A percentile compares a stretch with the other conserved stretches of the same genome.
Evolutionary conservation across 2,888 invertebrate species (phyloP).

Genomic region (Acanthacorydalis orientalis): DNA sequence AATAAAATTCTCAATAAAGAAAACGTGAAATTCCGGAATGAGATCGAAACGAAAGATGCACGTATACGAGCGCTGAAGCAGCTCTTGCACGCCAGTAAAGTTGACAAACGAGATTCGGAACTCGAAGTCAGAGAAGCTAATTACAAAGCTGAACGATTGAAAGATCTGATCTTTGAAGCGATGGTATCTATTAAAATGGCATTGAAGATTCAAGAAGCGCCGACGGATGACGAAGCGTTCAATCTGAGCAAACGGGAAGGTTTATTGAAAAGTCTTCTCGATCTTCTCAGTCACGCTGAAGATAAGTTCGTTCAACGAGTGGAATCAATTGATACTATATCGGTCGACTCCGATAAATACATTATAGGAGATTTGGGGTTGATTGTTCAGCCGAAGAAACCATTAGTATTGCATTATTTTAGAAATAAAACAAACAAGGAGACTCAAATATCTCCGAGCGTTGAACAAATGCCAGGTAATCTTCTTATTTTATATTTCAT

Average conservation of each 20-base stretch:
- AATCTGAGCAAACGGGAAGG: slow-evolving; percentile 27
- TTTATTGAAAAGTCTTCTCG: slow-evolving; percentile 24
- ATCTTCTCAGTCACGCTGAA: not conserved
- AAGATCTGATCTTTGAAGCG: slow-evolving; percentile 40
- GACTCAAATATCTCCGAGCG: not conserved
- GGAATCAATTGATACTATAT: not conserved
- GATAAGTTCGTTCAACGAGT: not conserved
- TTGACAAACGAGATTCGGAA: slow-evolving; percentile 27
- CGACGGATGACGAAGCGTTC: not conserved
- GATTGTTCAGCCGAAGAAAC: slow-evolving; percentile 14
- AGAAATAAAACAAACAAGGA: not conserved
- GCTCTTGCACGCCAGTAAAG: slow-evolving; percentile 32
- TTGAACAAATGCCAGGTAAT: not conserved
- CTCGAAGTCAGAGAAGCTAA: slow-evolving; percentile 24
- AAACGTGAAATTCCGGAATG: slow-evolving; percentile 1
- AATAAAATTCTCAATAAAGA: no score
- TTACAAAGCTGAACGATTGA: slow-evolving; percentile 36
- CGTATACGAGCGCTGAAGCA: slow-evolving; percentile 28
- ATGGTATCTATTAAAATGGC: slow-evolving; percentile 36
- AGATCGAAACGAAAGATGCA: slow-evolving; percentile 9
- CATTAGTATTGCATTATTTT: not conserved
- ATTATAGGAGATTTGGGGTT: not conserved
- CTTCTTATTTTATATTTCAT: no score
- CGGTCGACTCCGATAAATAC: not conserved
- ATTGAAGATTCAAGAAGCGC: not conserved